Evolutionary conservation across 2,888 invertebrate genomes (phyloP).

Genomic region (Melanostoma scalare): DNA sequence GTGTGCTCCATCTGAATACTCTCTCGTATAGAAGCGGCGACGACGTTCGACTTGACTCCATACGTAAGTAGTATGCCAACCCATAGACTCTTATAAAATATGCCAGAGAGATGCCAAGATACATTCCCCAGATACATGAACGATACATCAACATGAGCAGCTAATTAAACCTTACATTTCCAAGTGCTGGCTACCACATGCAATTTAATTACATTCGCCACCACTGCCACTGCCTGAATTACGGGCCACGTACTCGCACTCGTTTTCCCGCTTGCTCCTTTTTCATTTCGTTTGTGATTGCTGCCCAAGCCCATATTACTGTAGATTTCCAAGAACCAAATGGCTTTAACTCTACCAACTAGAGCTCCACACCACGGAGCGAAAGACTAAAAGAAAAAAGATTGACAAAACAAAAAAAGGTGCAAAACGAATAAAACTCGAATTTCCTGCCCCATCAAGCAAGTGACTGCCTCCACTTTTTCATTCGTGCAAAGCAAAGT

Average conservation of each 20-base stretch:
- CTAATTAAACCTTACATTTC: slow-evolving; percentile 72
- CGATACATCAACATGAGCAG: slow-evolving; percentile 72
- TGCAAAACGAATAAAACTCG: slow-evolving; percentile 72
- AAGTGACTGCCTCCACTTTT: slow-evolving; percentile 75
- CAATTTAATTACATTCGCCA: slow-evolving; percentile 72
- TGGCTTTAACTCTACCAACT: slow-evolving; percentile 17
- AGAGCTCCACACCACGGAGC: slow-evolving; percentile 1
- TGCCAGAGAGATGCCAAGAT: slow-evolving; percentile 68
- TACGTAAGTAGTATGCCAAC: neutral
- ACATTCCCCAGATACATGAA: slow-evolving; percentile 71
- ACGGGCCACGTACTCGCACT: slow-evolving; percentile 69
- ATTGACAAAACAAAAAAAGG: slow-evolving; percentile 34
- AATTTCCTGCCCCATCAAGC: slow-evolving; percentile 75
- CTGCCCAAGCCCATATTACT: slow-evolving; percentile 26
- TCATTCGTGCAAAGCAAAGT: slow-evolving; percentile 73
- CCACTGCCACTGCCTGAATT: slow-evolving; percentile 69
- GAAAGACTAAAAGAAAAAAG: neutral
- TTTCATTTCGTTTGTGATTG: slow-evolving; percentile 40
- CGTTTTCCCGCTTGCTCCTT: slow-evolving; percentile 60
- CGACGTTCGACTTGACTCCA: neutral
- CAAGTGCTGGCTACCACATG: slow-evolving; percentile 71
- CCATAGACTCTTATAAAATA: slow-evolving; percentile 35
- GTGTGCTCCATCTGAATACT: slow-evolving; percentile 53
- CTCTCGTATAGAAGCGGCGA: slow-evolving; percentile 4
- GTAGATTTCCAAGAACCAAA: slow-evolving; percentile 61